Evolutionary conservation across 2,797 vertebrate genomes (phyloP), one percentile per base, ranked within the genome.

Genomic region (Myotis pilosus): DNA sequence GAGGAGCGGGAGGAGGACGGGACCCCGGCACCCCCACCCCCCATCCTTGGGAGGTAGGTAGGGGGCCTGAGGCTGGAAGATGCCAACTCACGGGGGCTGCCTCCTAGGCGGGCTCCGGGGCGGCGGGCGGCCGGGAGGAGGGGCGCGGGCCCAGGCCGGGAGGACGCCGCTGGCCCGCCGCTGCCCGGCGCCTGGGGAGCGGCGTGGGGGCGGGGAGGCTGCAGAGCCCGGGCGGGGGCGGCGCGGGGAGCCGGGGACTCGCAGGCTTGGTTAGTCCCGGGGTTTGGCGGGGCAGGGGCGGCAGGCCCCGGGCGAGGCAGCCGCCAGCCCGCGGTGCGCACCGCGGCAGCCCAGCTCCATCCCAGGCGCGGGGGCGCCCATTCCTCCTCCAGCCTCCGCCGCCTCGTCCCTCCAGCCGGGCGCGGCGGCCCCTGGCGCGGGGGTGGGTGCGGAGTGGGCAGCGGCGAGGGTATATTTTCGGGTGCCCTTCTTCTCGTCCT

Each of bases 1-100:
- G 90, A 91, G 95, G 97, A 92, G 92, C 94, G 96, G 97, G 95
- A 96, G 53, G 97, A 97, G 92, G 97, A 97, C 96, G 97, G 97
- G 97, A 97, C 95, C 97, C 94, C 95, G 92, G 94, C 96, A 68
- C 96, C 95, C 95, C 96, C 89, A 96, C 95, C 95, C 94, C 83
- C 16, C 8, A 90, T 5, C 92, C 78, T 75, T 30, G 20, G 68
- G 96, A 97, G 94, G 96, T 96, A 96, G 91, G 96, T 91, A 28
- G 83, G 68, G 96, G 94, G 89, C 81, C 25, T 13, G 82, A 66
- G 66, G 81, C 86, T 13, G 87, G 66, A 74, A 92, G 96, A 87
- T 97, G 96, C 95, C 97, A 95, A 89, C 95, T 97, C 95, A 94
- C 91, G 72, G 68, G 87, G 49, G 88, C 90, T 87, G 85, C 28